A percentile compares a stretch with the other conserved stretches of the same genome.
Conservation (phyloP, 1,140 invertebrate species). For the Nasonia giraulti region DNA sequence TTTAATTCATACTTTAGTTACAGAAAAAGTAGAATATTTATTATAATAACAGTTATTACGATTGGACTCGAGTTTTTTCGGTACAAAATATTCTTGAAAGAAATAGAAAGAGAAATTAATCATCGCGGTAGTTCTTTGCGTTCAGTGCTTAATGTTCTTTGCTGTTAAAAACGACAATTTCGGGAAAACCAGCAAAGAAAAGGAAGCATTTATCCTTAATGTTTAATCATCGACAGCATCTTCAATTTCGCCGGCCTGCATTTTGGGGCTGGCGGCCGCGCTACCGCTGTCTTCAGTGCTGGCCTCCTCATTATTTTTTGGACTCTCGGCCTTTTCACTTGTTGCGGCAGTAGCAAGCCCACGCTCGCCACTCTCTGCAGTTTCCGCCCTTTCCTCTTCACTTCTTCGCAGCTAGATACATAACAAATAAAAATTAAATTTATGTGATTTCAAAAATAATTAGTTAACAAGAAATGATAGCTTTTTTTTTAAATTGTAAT, state of each 20-base stretch:
- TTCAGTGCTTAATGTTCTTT: background rate
- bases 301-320: background rate
- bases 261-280: background rate
- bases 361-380: background rate
- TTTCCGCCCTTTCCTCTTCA: background rate
- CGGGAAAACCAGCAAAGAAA: background rate
- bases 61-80: background rate
- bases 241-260: background rate
- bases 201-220: background rate
- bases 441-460: background rate
- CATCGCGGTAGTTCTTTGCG: background rate
- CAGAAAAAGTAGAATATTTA: background rate
- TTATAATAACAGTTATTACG: background rate
- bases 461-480: background rate
- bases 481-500: too few relatives aligned
- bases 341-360: background rate
- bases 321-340: background rate
- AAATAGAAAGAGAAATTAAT: background rate
- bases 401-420: background rate
- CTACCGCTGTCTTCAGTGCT: background rate
- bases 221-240: background rate
- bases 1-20: too few relatives aligned
- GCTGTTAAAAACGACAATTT: background rate
- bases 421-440: background rate
- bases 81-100: background rate